phyloP scores from a whole-genome alignment of 2,113 vertebrate genomes.

The Propithecus coquereli region DNA sequence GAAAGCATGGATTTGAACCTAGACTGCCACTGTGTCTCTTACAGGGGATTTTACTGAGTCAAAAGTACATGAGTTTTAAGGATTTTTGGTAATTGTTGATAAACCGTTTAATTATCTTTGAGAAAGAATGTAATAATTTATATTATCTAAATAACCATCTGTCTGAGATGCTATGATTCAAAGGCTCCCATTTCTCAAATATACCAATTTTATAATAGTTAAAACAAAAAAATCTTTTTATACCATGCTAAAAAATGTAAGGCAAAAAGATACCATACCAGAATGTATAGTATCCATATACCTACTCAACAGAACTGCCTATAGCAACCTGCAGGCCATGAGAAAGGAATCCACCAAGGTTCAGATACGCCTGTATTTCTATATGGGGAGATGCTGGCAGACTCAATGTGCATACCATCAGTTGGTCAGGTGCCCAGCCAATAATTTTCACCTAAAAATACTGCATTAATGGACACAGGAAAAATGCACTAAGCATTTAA shows the following conservation, averaged over 20 bases:
- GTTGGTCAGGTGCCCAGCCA: not conserved
- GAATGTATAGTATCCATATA: no score
- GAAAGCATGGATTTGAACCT: not conserved
- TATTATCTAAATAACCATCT: not conserved
- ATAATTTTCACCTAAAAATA: not conserved
- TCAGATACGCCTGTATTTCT: not conserved
- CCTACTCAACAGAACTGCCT: not conserved
- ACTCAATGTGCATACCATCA: no score
- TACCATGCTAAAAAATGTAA: not conserved
- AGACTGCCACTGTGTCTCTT: not conserved
- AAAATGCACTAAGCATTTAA: not conserved
- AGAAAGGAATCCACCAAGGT: not conserved
- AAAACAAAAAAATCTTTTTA: not conserved
- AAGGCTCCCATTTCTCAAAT: not conserved
- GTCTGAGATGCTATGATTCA: not conserved
- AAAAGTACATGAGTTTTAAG: not conserved
- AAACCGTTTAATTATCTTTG: not conserved
- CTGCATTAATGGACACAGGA: not conserved
- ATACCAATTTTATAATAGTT: not conserved
- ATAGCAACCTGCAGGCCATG: not conserved
- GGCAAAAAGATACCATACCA: not conserved
- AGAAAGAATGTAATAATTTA: not conserved
- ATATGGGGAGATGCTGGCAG: no score
- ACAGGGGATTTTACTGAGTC: not conserved
- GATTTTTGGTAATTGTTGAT: not conserved